Conservation (phyloP, 2,797 vertebrate species). For the Capromys pilorides region DNA sequence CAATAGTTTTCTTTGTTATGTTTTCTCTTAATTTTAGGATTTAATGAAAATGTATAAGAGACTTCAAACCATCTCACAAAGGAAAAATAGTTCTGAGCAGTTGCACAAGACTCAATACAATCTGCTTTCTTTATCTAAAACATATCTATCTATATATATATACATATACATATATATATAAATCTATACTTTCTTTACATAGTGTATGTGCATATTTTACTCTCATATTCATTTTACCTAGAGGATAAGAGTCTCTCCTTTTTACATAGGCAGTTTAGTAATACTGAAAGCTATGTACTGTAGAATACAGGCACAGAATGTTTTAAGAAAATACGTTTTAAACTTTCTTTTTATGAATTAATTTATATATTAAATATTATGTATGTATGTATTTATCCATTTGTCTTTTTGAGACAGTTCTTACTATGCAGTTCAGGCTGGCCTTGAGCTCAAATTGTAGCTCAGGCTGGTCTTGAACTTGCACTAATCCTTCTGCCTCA, state of each 20-base stretch:
- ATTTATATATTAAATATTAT: no score
- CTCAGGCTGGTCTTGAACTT: no score
- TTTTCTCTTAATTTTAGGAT: not conserved
- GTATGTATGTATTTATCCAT: no score
- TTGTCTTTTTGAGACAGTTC: no score
- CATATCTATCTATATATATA: no score
- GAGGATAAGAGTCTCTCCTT: not conserved
- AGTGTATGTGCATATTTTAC: not conserved
- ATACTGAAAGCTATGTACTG: not conserved
- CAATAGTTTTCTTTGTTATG: not conserved
- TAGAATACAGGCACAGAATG: not conserved
- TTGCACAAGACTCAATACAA: not conserved
- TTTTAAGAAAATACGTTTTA: conserved; percentile 12
- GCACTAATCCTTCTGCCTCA: no score
- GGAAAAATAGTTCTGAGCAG: not conserved
- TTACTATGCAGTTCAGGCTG: no score
- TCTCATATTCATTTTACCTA: not conserved
- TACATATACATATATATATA: not conserved
- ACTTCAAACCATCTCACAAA: not conserved
- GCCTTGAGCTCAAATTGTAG: no score
- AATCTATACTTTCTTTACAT: not conserved
- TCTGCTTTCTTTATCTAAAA: not conserved
- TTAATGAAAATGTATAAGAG: not conserved
- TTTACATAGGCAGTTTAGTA: not conserved
- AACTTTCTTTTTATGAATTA: not conserved